Base-by-base conservation (phyloP, 2,888 invertebrate genomes). In the Phytoseiulus persimilis region DNA sequence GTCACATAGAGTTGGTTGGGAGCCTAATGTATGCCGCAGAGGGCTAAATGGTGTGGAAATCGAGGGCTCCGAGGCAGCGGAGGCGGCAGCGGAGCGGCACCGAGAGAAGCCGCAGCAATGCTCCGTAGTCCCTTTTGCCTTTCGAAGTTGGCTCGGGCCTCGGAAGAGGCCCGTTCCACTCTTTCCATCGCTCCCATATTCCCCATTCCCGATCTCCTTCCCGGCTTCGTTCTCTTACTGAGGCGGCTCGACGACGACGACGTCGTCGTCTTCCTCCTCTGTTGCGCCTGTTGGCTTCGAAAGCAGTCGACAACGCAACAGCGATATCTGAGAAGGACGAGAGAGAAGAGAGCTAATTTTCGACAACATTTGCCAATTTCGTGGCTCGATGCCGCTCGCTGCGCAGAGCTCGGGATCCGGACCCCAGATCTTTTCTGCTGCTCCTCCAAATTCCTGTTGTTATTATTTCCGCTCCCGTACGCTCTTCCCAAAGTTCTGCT, bases 1-100 rank as follows among this genome's bases (percentile, higher is more conserved):
- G 65, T 65, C 65, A 23, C 65, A 23, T 65, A 65, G 65, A 65
- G 65, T 65, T 65, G 65, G 65, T 65, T 65, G 65, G 65, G 45
- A 45, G 87, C 87, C 87, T 87, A 87, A 87, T 87, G 87, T 87
- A 87, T 87, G 87, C 87, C 87, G 87, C 87, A 87, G 87, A 87
- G 87, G 33, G 45, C 87, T 87, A 87, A 87, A 87, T 87, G 87
- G 87, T 87, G 87, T 87, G 87, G 87, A 87, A 87, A 87, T 87
- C 33, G 87, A 87, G 87, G 45, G 87, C 32, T 33, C 31, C 32
- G 32, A 65, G 9, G 65, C 65, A 23, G 65, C 65, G 28, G 65
- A 14, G 65, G 65, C 65, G 28, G 65, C 65, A 28, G 65, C 65
- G 11, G 65, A 65, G 65, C 65, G 65, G 65, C 65, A 65, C 65